Base-by-base conservation (phyloP, 2,797 vertebrate species). In the Sebastes nivosus region DNA sequence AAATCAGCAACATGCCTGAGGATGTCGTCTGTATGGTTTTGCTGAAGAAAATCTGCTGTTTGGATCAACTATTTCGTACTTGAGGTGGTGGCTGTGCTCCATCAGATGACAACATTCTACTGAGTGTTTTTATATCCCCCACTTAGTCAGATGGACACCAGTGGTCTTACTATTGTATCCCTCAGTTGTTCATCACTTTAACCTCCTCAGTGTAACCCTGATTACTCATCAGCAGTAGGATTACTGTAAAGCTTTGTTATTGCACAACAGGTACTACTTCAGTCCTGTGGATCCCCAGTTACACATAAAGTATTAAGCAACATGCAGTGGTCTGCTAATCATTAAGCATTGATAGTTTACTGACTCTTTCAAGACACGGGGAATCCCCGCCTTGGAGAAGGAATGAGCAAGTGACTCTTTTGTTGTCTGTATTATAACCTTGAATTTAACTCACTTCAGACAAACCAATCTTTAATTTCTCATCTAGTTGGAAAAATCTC, bases 251-350 rank as follows among this genome's bases (percentile, higher is more conserved):
- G 72, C 69, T 84, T 82, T 85, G 69, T 78, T 87, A 61, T 78
- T 85, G 74, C 70, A 83, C 84, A 88, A 87, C 78, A 82, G 78
- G 80, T 87, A 88, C 61, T 75, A 30, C 71, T 72, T 74, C 58
- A 77, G 63, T 22, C 65, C 52, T 50, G 59, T 80, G 67, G 24
- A 84, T 87, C 54, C 77, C 80, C 75, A 72, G 82, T 84, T 60
- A 85, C 32, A 64, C 71, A 88, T 79, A 75, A 67, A 82, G 64
- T 42, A 80, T 81, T 52, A 85, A 77, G 72, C 80, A 81, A 75
- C 79, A 42, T 60, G 6, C 29, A 42, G 69, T 54, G 77, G 72
- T 87, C 85, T 87, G 90, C 79, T 81, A 72, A 87, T 88, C 85
- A 83, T 89, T 84, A 80, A 76, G 32, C 38, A 32, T 4, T 67